Evolutionary conservation across 2,888 invertebrate species (phyloP).

Genomic region (Cyaniris semiargus): DNA sequence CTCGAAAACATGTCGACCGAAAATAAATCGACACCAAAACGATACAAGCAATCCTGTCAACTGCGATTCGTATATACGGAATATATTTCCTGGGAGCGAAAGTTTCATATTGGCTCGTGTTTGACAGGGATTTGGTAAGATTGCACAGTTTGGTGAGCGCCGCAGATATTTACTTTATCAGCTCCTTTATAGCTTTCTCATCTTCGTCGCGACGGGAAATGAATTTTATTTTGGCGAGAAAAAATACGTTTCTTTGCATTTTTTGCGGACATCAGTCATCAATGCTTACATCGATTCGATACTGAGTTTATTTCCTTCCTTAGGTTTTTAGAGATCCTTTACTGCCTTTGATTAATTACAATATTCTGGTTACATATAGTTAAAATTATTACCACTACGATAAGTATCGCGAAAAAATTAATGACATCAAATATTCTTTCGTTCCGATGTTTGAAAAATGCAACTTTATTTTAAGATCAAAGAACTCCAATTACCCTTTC

Average conservation of each 20-base stretch:
- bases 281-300: too few species aligned
- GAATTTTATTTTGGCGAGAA: conserved; percentile 23
- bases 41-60: not conserved
- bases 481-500: not conserved
- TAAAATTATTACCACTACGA: too few species aligned
- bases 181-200: conserved; percentile 41
- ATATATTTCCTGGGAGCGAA: conserved; percentile 10
- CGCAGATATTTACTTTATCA: conserved; percentile 41
- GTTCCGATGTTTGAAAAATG: too few species aligned
- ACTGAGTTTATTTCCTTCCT: too few species aligned
- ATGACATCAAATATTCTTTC: too few species aligned
- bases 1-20: not conserved
- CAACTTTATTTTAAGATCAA: too few species aligned
- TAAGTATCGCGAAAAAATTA: too few species aligned
- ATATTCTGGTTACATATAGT: too few species aligned
- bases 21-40: not conserved
- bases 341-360: too few species aligned
- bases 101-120: conserved; percentile 40
- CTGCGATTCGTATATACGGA: not conserved
- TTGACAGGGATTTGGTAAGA: conserved; percentile 42
- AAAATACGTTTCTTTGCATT: conserved; percentile 18
- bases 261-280: not conserved
- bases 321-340: not conserved
- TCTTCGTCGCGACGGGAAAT: conserved; percentile 14
- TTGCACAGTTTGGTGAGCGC: conserved; percentile 40